These are phyloP conservation scores for Sula dactylatra DNA, from an alignment of 2,113 vertebrate species.

Conservation along the genomic window DNA sequence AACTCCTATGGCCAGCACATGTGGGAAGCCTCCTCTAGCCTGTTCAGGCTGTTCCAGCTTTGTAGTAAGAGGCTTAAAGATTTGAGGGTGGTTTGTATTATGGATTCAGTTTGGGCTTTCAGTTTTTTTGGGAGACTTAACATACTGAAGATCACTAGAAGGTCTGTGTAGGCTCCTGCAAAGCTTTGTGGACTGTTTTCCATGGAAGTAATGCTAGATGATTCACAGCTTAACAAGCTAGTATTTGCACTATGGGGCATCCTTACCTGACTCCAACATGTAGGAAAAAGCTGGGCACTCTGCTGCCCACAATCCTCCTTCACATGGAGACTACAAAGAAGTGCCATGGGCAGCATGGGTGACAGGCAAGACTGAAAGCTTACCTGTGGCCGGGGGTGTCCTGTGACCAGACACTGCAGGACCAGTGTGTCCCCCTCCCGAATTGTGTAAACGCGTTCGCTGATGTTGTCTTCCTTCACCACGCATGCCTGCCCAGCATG, in stretches of 20 bases:
- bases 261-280: background rate
- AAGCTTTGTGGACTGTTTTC: background rate
- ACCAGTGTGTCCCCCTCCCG: slow-evolving; percentile 91
- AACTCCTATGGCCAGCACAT: background rate
- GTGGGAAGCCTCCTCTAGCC: background rate
- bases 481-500: slow-evolving; percentile 95
- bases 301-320: background rate
- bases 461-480: slow-evolving; percentile 97
- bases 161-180: background rate
- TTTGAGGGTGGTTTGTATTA: background rate
- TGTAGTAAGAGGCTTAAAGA: background rate
- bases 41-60: background rate
- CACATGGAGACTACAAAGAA: fast-evolving
- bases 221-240: background rate
- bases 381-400: slow-evolving; percentile 96
- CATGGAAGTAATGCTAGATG: background rate
- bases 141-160: background rate
- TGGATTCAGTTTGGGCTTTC: background rate
- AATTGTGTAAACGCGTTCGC: slow-evolving; percentile 96
- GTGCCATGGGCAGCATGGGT: background rate
- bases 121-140: background rate
- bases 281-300: background rate
- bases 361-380: background rate
- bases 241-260: background rate
- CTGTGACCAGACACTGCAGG: slow-evolving; percentile 93